Evolutionary conservation across 2,113 vertebrate species (phyloP).

Genomic region (Ophthalmotilapia sp.): DNA sequence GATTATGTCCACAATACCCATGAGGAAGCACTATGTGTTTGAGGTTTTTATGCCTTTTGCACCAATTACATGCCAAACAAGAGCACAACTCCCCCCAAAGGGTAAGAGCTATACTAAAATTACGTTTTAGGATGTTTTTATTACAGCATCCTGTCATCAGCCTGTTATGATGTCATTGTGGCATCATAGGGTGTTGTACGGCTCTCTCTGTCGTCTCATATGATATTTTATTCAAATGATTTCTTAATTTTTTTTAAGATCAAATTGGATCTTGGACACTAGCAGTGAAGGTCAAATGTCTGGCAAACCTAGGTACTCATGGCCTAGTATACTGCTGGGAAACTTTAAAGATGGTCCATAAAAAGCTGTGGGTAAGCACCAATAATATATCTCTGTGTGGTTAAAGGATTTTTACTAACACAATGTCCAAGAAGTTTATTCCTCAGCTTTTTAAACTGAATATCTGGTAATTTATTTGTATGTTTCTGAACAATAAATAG

Average conservation of each 20-base stretch:
- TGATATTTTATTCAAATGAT: neutral
- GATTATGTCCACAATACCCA: neutral
- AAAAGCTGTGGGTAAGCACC: neutral
- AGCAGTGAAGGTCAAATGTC: neutral
- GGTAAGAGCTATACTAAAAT: neutral
- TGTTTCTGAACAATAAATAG: neutral
- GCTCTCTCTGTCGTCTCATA: neutral
- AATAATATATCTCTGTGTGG: neutral
- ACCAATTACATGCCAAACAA: neutral
- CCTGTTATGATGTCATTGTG: neutral
- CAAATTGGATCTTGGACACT: neutral
- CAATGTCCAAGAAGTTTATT: neutral
- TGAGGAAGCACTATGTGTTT: neutral
- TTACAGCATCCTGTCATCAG: neutral
- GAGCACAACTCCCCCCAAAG: neutral
- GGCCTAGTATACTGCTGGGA: neutral
- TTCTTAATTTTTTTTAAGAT: accelerated
- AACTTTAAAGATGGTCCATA: neutral
- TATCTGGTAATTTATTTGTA: neutral
- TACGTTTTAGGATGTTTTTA: neutral
- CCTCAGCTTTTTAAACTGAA: neutral
- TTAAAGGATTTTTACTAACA: neutral
- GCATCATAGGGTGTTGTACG: accelerated
- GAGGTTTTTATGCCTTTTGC: neutral
- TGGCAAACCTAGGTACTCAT: neutral